Conservation (phyloP, 2,797 vertebrate genomes). For the Acanthurus tractus region DNA sequence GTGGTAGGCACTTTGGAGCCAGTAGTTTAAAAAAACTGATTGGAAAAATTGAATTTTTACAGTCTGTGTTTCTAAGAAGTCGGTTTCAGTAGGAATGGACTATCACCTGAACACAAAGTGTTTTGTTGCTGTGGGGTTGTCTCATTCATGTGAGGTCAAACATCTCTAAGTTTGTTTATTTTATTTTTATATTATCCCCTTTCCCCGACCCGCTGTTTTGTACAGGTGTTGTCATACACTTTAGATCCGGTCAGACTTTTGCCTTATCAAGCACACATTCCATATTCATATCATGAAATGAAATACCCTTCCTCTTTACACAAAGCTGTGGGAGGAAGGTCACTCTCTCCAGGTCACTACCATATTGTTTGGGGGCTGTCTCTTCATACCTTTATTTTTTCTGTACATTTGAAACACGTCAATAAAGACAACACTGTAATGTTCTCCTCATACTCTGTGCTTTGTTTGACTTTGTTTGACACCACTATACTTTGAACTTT, state of each 20-base stretch:
- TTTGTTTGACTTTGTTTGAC: conserved; percentile 22
- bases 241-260: conserved; percentile 34
- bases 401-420: conserved; percentile 69
- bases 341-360: conserved; percentile 36
- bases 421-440: conserved; percentile 75
- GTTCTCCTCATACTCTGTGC: not conserved
- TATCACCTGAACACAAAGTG: conserved; percentile 31
- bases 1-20: conserved; percentile 20
- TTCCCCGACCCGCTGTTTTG: not conserved
- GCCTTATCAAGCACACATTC: conserved; percentile 77
- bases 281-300: conserved; percentile 30
- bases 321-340: not conserved
- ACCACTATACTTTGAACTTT: not conserved
- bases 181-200: conserved; percentile 5
- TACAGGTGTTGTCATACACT: conserved; percentile 6
- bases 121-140: conserved; percentile 31
- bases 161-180: not conserved
- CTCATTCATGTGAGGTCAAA: conserved; percentile 36
- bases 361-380: conserved; percentile 12
- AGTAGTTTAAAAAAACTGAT: conserved; percentile 4
- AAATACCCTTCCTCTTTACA: conserved; percentile 24
- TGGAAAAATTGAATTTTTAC: conserved; percentile 18
- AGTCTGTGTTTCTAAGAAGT: conserved; percentile 20
- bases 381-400: conserved; percentile 55
- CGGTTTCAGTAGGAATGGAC: conserved; percentile 14